Base-by-base conservation (phyloP, 2,797 vertebrate species). In the Micromesistius poutassou region DNA sequence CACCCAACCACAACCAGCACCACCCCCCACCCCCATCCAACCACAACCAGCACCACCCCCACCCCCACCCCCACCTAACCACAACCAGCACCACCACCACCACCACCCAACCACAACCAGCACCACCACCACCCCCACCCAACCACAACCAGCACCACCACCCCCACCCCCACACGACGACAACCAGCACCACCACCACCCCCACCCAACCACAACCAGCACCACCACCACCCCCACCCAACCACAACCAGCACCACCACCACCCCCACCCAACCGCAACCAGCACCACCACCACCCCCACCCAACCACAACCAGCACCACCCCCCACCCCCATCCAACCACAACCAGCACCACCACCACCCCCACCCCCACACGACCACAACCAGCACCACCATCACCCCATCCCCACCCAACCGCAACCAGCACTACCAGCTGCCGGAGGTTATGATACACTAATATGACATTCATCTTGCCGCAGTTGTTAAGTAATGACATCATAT, bases 391-490 rank as follows among this genome's bases (percentile, higher is more conserved):
- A 73, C 33, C 38, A 30, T 31, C 77, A n/a, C n/a, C 25, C 74
- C 71, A 35, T 68, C 73, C 74, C 14, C 76, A 73, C 76, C 33
- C 77, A 62, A 62, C 66, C 46, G 7, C 4, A 14, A 16, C 71
- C 66, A 7, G 46, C 0, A 8, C 30, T 4, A 14, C 1, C 16
- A 33, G 30, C 30, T 76, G n/a, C 38, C 72, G 75, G 80, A 82
- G 87, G 72, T 3, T 88, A 16, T 6, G 86, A 84, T 83, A 74
- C 79, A 78, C 85, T 90, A 89, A 91, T 90, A 85, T 89, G 84
- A 78, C 31, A 50, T 50, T 50, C 46, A 50, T 50, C 19, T 50
- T 19, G 46, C 42, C 12, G 12, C 16, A 13, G 42, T 13, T 13
- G 16, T 46, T 46, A 50, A 50, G 14, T 50, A 50, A 19, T 50